Evolutionary conservation across 1,140 invertebrate species (phyloP), one percentile per base, ranked within the genome.

Genomic region (Aphelinus certus): DNA sequence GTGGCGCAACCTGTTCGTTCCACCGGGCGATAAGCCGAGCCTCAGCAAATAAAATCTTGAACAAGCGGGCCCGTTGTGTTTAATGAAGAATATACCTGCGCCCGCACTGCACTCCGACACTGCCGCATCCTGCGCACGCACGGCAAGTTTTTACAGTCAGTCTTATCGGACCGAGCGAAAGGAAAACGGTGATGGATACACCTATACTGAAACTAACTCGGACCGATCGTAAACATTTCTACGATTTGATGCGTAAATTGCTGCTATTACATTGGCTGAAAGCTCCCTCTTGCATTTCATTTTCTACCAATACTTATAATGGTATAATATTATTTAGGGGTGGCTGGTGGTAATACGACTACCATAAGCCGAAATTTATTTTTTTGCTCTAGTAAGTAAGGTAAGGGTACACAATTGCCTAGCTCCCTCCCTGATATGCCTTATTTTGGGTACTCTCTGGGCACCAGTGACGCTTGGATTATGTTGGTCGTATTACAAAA

Each of bases 31-130:
- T 85, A 85, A 87, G 84, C 83, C 79, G 79, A 78, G 81, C 80
- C 84, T 83, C 78, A 79, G 82, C 83, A 87, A 84, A 87, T 86
- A 86, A 87, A 86, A 87, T 85, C 84, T 81, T 60, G 84, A 85
- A 86, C 84, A 86, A 86, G 81, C 84, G 84, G 83, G 78, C 81
- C 76, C 81, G 82, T 86, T 86, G 85, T 87, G 84, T 87, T 63
- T 65, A 26, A 26, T 26, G 26, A 26, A 26, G 26, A 26, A 26
- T 26, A 26, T 26, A 42, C 49, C 42, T 42, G 49, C 62, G 10
- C 62, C 3, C n/a, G 51, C 45, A 43, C 49, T 4, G 42, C 26
- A 45, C 3, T 61, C 71, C 43, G 71, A 63, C 69, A 55, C 63
- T 63, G 69, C 56, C 63, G 46, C 64, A 57, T 2, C 4, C 2